A percentile compares a stretch with the other conserved stretches of the same genome.
phyloP scores from a whole-genome alignment of 1,140 invertebrate species.

The Colletes gigas region DNA sequence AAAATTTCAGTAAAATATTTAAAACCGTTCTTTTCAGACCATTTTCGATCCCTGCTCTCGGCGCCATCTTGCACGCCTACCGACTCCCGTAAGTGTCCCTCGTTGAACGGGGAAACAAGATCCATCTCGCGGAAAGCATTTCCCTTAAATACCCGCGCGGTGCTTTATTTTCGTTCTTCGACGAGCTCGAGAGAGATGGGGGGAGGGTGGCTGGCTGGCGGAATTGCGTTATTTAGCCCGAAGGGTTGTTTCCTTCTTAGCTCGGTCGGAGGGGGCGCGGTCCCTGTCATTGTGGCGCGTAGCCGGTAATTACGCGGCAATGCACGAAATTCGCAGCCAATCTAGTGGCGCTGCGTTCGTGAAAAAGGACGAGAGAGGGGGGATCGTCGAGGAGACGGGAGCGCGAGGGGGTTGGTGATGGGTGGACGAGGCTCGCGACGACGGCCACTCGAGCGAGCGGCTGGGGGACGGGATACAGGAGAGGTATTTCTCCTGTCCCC shows the following conservation, averaged over 20 bases:
- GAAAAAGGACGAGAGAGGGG: neutral
- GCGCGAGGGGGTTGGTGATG: neutral
- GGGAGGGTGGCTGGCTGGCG: neutral
- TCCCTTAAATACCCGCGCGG: neutral
- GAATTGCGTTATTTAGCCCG: slow-evolving; percentile 29
- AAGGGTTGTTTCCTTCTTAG: slow-evolving; percentile 23
- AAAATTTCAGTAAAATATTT: no score
- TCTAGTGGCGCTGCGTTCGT: neutral
- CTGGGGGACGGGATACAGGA: neutral
- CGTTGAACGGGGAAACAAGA: slow-evolving; percentile 4
- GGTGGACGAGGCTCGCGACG: neutral
- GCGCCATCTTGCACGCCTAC: neutral
- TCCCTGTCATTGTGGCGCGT: neutral
- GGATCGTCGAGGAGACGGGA: neutral
- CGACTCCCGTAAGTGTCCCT: neutral
- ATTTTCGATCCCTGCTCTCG: no score
- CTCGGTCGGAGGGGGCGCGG: neutral
- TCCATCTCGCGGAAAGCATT: neutral
- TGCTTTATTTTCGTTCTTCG: slow-evolving; percentile 6
- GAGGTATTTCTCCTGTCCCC: slow-evolving; percentile 9
- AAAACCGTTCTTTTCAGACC: no score
- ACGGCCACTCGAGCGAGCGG: slow-evolving; percentile 29
- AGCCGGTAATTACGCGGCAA: slow-evolving; percentile 34
- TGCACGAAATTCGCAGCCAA: slow-evolving; percentile 24
- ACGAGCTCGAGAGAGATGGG: neutral